Conservation (phyloP, 2,888 invertebrate genomes). For the Diadegma fenestrale region DNA sequence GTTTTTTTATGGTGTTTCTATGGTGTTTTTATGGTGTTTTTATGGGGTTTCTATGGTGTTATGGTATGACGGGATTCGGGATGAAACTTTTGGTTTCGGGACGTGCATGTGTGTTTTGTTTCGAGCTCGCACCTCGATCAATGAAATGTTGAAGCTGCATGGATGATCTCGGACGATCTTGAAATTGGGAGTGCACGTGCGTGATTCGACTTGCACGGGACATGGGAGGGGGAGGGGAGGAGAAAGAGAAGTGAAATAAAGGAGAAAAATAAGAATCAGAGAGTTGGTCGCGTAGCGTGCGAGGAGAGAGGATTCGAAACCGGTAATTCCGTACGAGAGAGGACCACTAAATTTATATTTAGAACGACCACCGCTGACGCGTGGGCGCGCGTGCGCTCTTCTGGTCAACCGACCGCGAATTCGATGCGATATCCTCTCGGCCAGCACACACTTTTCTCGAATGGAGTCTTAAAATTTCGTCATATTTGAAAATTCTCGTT, state of each 20-base stretch:
- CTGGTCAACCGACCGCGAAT: constrained; percentile 76
- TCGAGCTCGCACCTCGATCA: constrained; percentile 42
- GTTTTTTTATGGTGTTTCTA: too few species aligned
- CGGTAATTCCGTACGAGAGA: constrained; percentile 80
- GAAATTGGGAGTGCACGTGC: constrained; percentile 58
- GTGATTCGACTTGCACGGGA: constrained; percentile 49
- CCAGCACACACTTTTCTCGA: constrained; percentile 25
- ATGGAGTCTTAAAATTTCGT: background rate
- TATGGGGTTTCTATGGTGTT: constrained; percentile 87
- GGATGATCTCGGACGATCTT: constrained; percentile 59
- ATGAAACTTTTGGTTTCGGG: constrained; percentile 86
- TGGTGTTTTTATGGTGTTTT: too few species aligned
- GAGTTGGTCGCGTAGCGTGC: too few species aligned
- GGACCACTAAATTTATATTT: constrained; percentile 78
- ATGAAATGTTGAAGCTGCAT: constrained; percentile 37
- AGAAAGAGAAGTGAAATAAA: constrained; percentile 16
- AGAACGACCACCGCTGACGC: constrained; percentile 78
- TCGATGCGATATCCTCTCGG: constrained; percentile 39
- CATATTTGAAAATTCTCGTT: background rate
- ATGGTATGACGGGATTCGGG: constrained; percentile 93
- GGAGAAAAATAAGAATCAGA: constrained; percentile 36
- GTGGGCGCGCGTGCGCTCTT: constrained; percentile 75
- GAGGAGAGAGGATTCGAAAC: constrained; percentile 77
- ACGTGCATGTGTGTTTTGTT: constrained; percentile 7
- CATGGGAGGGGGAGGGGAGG: background rate